A percentile compares a stretch with the other conserved stretches of the same genome.
Conservation (phyloP, 2,797 vertebrate genomes). For the Martes flavigula region DNA sequence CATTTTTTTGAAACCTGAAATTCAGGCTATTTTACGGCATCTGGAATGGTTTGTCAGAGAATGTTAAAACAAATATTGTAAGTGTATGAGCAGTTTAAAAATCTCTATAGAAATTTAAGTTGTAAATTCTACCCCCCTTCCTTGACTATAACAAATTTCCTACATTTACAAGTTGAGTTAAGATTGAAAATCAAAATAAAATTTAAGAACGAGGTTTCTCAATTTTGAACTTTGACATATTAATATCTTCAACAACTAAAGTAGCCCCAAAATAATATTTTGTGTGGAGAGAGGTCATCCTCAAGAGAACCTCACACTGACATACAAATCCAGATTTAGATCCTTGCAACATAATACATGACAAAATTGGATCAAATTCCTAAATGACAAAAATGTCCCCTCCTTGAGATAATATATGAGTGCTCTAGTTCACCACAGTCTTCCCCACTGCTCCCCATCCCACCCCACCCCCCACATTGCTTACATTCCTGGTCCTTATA, state of each 20-base stretch:
- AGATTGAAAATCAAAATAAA: conserved; percentile 23
- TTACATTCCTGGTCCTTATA: background rate
- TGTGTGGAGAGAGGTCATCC: background rate
- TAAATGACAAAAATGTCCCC: background rate
- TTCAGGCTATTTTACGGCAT: background rate
- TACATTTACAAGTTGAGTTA: conserved; percentile 7
- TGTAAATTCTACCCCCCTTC: background rate
- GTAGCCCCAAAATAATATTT: background rate
- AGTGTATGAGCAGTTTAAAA: background rate
- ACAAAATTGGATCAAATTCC: background rate
- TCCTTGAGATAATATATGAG: background rate
- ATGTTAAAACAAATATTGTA: conserved; percentile 4
- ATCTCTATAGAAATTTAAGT: conserved; percentile 35
- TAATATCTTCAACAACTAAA: conserved; percentile 26
- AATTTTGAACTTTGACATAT: background rate
- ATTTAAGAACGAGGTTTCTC: background rate
- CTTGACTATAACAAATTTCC: background rate
- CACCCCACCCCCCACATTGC: too few relatives aligned
- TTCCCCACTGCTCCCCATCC: too few relatives aligned
- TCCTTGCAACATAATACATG: background rate
- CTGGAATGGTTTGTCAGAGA: background rate
- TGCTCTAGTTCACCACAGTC: background rate
- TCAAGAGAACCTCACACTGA: background rate
- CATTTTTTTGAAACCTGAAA: background rate
- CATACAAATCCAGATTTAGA: background rate